Conservation (phyloP, 2,113 vertebrate species). For the Rhabdomys dilectus region DNA sequence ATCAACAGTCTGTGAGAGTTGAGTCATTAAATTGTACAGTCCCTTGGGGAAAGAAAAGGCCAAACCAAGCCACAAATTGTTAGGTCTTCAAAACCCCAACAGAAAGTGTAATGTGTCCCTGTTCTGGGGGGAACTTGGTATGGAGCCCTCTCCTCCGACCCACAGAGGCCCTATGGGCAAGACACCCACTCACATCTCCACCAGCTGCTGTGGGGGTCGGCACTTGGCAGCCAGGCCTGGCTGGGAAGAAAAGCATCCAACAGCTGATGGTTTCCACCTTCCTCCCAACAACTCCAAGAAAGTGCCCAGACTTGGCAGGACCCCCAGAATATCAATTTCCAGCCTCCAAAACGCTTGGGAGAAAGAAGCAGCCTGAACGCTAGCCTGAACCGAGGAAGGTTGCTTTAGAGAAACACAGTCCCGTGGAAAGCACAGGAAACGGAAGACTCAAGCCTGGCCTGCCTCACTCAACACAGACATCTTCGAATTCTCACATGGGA, state of each 20-base stretch:
- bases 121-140: neutral
- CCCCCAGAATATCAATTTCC: slow-evolving; percentile 17
- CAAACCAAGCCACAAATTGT: slow-evolving; percentile 58
- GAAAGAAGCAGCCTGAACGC: neutral
- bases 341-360: neutral
- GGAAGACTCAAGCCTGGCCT: neutral
- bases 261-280: neutral
- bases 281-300: neutral
- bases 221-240: neutral
- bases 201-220: neutral
- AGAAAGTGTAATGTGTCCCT: neutral
- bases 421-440: neutral
- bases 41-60: neutral
- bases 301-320: neutral
- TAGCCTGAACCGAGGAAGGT: neutral
- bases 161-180: neutral
- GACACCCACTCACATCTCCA: neutral
- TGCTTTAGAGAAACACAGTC: neutral
- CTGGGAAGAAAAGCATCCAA: neutral
- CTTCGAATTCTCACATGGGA: slow-evolving; percentile 1
- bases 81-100: slow-evolving; percentile 45
- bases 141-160: neutral
- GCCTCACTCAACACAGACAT: neutral
- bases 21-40: slow-evolving; percentile 60
- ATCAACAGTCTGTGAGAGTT: slow-evolving; percentile 31